Evolutionary conservation across 2,888 invertebrate genomes (phyloP).

Genomic region (Oscheius myriophilus): DNA sequence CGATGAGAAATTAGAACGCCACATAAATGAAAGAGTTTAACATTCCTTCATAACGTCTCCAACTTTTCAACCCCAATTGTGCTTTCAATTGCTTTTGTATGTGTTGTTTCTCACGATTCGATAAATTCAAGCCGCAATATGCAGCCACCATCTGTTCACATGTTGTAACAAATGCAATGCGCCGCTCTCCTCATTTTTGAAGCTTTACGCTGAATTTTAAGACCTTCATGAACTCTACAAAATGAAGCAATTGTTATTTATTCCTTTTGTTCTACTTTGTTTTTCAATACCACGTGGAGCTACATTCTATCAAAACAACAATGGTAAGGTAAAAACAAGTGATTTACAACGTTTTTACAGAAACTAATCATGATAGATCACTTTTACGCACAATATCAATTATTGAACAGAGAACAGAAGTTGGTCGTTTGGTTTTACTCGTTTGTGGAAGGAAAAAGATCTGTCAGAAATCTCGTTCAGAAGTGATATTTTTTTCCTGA

Average conservation of each 20-base stretch:
- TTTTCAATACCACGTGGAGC: background rate
- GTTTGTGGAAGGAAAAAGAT: constrained; percentile 24
- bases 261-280: background rate
- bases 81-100: no score
- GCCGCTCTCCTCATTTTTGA: no score
- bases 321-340: constrained; percentile 6
- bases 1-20: background rate
- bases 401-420: constrained; percentile 42
- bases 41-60: no score
- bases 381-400: constrained; percentile 25
- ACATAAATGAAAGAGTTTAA: no score
- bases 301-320: background rate
- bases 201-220: no score
- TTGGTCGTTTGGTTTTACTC: constrained; percentile 43
- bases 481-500: background rate
- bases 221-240: no score
- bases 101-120: no score
- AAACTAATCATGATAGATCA: constrained; percentile 10
- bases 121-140: no score
- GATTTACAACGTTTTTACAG: background rate
- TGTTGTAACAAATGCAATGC: no score
- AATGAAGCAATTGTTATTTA: background rate
- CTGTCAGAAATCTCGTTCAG: constrained; percentile 13
- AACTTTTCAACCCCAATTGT: no score
- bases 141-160: no score